Conservation (phyloP, 2,888 invertebrate genomes). For the Dryocosmus kuriphilus region DNA sequence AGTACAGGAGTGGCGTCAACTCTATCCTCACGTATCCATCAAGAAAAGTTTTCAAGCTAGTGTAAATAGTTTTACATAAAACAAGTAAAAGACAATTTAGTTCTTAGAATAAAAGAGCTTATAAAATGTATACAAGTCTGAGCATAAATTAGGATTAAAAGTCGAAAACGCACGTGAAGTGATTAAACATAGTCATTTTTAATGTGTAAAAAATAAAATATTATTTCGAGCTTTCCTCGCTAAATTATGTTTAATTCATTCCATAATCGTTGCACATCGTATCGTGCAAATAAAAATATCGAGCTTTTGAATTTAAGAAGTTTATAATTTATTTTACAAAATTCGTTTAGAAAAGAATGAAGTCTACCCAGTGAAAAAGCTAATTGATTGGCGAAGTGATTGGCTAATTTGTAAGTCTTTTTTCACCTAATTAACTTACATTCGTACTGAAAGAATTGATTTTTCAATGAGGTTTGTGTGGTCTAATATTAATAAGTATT, state of each 20-base stretch:
- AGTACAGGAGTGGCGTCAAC: conserved; percentile 81
- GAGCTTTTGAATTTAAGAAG: not conserved
- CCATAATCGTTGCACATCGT: not conserved
- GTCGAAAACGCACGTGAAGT: not conserved
- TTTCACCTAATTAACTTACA: not conserved
- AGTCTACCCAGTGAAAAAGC: not conserved
- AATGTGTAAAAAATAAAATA: not conserved
- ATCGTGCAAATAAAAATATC: not conserved
- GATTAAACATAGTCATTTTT: not conserved
- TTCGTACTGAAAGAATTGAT: not conserved
- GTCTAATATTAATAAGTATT: not conserved
- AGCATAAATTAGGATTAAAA: conserved; percentile 10
- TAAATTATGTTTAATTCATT: conserved; percentile 34
- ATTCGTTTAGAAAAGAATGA: not conserved
- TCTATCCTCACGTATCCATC: conserved; percentile 83
- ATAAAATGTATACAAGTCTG: conserved; percentile 15
- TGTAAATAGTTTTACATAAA: conserved; percentile 61
- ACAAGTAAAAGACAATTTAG: conserved; percentile 38
- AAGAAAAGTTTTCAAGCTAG: conserved; percentile 83
- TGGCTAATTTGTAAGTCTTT: not conserved
- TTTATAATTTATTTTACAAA: conserved; percentile 26
- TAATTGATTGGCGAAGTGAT: too few species aligned
- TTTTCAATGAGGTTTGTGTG: not conserved
- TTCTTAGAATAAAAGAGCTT: conserved; percentile 34
- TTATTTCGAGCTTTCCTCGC: conserved; percentile 14